phyloP scores from a whole-genome alignment of 1,140 invertebrate genomes.

The Mercenaria mercenaria region DNA sequence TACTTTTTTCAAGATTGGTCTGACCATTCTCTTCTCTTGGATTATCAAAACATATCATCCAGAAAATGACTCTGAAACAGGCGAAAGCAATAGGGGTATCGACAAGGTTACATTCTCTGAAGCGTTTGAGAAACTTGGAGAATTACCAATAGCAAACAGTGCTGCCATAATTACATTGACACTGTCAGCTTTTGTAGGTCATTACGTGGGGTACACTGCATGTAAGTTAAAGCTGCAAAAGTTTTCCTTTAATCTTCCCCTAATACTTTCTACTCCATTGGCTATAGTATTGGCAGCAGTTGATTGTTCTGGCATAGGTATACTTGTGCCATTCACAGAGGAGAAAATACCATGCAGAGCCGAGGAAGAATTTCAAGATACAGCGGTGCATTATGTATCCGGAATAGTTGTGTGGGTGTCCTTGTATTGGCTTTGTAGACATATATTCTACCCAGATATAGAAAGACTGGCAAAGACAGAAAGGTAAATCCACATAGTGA shows the following conservation, averaged over 20 bases:
- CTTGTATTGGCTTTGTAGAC: constrained; percentile 50
- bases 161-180: constrained; percentile 31
- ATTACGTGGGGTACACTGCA: constrained; percentile 29
- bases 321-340: constrained; percentile 12
- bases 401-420: constrained; percentile 11
- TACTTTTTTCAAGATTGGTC: constrained; percentile 44
- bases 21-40: constrained; percentile 17
- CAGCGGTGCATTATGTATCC: neutral
- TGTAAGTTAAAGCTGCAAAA: constrained; percentile 54
- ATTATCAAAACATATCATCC: neutral
- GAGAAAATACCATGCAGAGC: neutral
- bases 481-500: constrained; percentile 32
- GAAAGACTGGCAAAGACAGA: constrained; percentile 56
- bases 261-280: constrained; percentile 44
- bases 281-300: neutral
- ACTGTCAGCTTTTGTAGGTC: constrained; percentile 36
- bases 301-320: neutral
- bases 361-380: neutral
- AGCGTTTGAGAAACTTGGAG: neutral
- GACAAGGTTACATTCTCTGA: neutral
- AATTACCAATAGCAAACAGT: neutral
- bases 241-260: constrained; percentile 36
- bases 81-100: neutral
- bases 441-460: constrained; percentile 51
- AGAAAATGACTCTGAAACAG: neutral